Base-by-base conservation (phyloP, 37 sponge, comb jelly and placozoan species). In the Diacarnus erythraeanus region DNA sequence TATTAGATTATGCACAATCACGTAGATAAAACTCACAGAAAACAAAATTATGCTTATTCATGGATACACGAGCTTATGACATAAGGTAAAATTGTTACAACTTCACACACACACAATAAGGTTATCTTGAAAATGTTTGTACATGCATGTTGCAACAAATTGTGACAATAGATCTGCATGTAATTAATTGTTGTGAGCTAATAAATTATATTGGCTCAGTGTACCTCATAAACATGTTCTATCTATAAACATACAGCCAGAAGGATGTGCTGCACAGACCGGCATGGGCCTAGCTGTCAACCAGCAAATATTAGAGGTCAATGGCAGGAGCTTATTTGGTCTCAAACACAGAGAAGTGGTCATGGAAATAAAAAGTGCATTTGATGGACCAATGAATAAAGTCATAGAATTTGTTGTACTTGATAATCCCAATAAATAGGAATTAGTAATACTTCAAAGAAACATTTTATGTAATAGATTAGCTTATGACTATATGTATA, bases 301-400 rank as follows among this genome's bases (percentile, higher is more conserved):
- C 1, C 96, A 95, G 65, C 96, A 95, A 84, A 89, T 95, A 8
- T 86, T 95, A 37, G 31, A 64, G 33, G 86, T 95, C 5, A 58
- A 83, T 30, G 84, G 77, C 25, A 64, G 44, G 23, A 74, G 85
- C 47, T 83, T 95, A 22, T 72, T 83, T 15, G 90, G 85, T 34
- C 66, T 89, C 42, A 85, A 85, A 38, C 96, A 95, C 85, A 86
- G 80, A 33, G 93, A 95, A 22, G 92, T 84, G 12, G 96, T 92
- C 23, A 78, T 84, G 69, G 61, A 72, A 60, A 84, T 95, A 79
- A 95, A 95, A 81, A 72, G 37, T 66, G 87, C 90, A 36, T 95
- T 92, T 70, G 93, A 95, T 38, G 84, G 91, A 1, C 83, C 84
- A 33, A 36, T 84, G 23, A 63, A 86, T 35, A 88, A 82, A 61